phyloP scores from a whole-genome alignment of 30 jellyfish, hydroid and myxozoan species.

The Turritopsis rubra region DNA sequence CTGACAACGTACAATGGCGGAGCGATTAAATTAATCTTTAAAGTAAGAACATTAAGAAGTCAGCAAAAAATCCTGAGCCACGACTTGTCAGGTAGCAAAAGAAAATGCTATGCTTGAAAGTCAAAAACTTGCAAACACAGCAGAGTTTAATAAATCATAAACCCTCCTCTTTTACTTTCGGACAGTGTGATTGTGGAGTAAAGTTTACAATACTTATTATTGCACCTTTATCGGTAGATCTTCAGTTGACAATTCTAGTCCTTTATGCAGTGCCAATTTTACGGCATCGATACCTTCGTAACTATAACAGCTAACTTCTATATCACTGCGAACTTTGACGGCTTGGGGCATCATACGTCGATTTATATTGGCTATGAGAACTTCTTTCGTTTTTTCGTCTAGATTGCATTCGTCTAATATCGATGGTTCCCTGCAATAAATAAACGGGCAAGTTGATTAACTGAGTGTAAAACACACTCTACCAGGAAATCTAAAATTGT shows the following conservation, averaged over 20 bases:
- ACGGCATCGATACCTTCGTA: constrained; percentile 99
- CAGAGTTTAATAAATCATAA: too few relatives aligned
- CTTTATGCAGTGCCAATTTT: constrained; percentile 78
- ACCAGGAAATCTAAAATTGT: neutral
- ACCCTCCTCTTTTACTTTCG: too few relatives aligned
- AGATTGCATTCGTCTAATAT: constrained; percentile 81
- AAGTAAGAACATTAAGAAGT: neutral
- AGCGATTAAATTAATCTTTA: constrained; percentile 88
- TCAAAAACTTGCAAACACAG: too few relatives aligned
- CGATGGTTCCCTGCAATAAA: constrained; percentile 74
- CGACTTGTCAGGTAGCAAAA: neutral
- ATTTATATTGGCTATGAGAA: constrained; percentile 65
- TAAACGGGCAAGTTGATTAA: neutral
- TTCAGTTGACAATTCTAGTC: constrained; percentile 70
- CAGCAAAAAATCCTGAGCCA: neutral
- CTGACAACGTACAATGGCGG: constrained; percentile 96
- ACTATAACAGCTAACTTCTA: constrained; percentile 93
- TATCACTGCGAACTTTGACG: constrained; percentile 85
- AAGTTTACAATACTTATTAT: neutral
- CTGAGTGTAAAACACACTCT: neutral
- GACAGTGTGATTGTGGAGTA: neutral
- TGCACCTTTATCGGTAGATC: constrained; percentile 88
- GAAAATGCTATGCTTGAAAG: neutral
- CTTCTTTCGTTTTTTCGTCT: constrained; percentile 67
- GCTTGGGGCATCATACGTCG: constrained; percentile 96